A percentile compares a stretch with the other conserved stretches of the same genome.
Evolutionary conservation across 2,797 vertebrate species (phyloP).

Genomic region (Iguana delicatissima): DNA sequence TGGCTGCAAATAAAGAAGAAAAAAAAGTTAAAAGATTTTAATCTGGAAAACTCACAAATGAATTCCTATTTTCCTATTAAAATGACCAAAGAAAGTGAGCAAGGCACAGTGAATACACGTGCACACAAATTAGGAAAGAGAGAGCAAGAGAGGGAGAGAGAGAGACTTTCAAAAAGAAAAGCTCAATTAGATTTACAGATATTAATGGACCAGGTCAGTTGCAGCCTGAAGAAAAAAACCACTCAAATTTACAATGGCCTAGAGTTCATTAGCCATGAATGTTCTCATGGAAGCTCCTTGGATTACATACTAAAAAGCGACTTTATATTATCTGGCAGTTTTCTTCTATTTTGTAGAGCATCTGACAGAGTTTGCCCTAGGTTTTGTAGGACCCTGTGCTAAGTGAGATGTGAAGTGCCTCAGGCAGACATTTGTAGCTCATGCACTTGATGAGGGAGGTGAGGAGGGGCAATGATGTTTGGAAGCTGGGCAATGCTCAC

Average conservation of each 20-base stretch:
- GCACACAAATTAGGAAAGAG: background rate
- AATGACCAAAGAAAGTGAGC: conserved; percentile 28
- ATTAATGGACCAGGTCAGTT: conserved; percentile 45
- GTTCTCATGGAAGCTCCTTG: conserved; percentile 46
- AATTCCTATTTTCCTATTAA: conserved; percentile 7
- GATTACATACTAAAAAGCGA: conserved; percentile 45
- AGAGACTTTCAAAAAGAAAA: conserved; percentile 28
- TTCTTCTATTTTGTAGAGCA: conserved; percentile 47
- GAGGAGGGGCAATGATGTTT: background rate
- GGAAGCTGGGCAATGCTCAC: background rate
- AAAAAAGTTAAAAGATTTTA: conserved; percentile 20
- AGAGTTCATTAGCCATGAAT: conserved; percentile 40
- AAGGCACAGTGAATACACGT: background rate
- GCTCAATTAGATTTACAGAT: conserved; percentile 20
- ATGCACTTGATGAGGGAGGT: conserved; percentile 12
- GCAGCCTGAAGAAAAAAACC: conserved; percentile 28
- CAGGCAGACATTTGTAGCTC: conserved; percentile 38
- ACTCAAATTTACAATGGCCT: conserved; percentile 55
- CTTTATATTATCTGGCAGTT: conserved; percentile 55
- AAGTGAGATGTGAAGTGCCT: conserved; percentile 36
- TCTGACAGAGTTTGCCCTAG: conserved; percentile 49
- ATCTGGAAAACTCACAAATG: conserved; percentile 27
- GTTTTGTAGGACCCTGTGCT: conserved; percentile 43
- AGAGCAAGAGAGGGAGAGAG: background rate
- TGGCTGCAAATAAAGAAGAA: background rate